Conservation (phyloP, 2,888 invertebrate genomes). For the Prosapia bicincta region DNA sequence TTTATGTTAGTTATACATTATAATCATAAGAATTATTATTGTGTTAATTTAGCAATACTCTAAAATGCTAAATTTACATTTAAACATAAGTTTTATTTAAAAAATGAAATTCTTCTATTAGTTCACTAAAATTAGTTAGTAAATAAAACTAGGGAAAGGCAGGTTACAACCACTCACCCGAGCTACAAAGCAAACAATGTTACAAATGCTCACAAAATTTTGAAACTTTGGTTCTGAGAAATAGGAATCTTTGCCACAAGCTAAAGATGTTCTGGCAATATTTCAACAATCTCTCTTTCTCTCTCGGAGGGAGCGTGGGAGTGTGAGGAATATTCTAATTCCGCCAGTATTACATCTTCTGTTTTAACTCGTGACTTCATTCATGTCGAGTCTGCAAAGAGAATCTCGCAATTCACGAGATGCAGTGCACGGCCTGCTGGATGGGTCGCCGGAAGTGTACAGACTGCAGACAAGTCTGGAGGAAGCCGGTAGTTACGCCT, state of each 20-base stretch:
- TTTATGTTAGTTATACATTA: too few relatives aligned
- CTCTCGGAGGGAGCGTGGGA: not conserved
- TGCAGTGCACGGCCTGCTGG: not conserved
- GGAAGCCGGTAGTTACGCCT: too few relatives aligned
- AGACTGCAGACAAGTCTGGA: not conserved
- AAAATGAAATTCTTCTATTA: too few relatives aligned
- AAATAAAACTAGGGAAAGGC: too few relatives aligned
- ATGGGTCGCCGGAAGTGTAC: not conserved
- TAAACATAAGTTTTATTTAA: too few relatives aligned
- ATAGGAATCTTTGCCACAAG: not conserved
- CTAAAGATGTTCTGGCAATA: not conserved
- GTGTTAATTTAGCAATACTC: too few relatives aligned
- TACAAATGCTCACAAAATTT: not conserved
- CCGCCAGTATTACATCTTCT: not conserved
- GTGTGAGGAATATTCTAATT: not conserved
- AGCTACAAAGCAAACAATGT: not conserved
- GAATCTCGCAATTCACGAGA: not conserved
- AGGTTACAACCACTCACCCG: too few relatives aligned
- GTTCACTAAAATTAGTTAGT: too few relatives aligned
- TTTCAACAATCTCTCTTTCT: not conserved
- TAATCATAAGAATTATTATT: too few relatives aligned
- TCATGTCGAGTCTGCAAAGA: not conserved
- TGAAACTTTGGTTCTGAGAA: not conserved
- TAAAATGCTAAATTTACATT: too few relatives aligned
- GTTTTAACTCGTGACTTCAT: not conserved